Percentiles rank a stretch among this genome's conserved stretches.
Evolutionary conservation across 2,888 invertebrate genomes (phyloP).

Genomic region (Nemoura dubitans): DNA sequence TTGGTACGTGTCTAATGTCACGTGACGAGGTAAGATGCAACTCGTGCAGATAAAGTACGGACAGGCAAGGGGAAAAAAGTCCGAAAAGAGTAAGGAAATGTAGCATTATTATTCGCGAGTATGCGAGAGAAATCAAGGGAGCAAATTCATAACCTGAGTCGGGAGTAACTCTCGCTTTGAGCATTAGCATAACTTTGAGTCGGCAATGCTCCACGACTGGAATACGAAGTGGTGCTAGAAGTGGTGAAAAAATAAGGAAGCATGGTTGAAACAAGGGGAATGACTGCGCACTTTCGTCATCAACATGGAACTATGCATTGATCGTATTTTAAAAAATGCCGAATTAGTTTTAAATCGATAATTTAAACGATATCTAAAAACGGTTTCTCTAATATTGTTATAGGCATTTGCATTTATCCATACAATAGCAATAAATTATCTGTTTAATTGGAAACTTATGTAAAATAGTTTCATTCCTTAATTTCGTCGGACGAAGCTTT

Average conservation of each 20-base stretch:
- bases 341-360: background rate
- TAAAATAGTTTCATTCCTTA: background rate
- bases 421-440: background rate
- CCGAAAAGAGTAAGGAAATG: background rate
- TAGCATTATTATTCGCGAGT: background rate
- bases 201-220: background rate
- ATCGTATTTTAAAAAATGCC: background rate
- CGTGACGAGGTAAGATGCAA: background rate
- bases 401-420: background rate
- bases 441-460: background rate
- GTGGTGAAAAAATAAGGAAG: background rate
- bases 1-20: background rate
- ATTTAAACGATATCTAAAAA: background rate
- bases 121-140: constrained; percentile 17
- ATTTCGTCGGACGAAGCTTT: background rate
- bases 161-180: background rate
- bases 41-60: background rate
- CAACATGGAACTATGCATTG: background rate
- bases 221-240: background rate
- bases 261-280: background rate
- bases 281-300: background rate
- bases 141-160: constrained; percentile 31
- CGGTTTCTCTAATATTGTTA: background rate
- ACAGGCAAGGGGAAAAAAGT: background rate
- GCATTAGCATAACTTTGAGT: constrained; percentile 29